These are phyloP conservation scores for Sycobia sp. DNA, from an alignment of 1,140 invertebrate genomes.

Conservation along the genomic window DNA sequence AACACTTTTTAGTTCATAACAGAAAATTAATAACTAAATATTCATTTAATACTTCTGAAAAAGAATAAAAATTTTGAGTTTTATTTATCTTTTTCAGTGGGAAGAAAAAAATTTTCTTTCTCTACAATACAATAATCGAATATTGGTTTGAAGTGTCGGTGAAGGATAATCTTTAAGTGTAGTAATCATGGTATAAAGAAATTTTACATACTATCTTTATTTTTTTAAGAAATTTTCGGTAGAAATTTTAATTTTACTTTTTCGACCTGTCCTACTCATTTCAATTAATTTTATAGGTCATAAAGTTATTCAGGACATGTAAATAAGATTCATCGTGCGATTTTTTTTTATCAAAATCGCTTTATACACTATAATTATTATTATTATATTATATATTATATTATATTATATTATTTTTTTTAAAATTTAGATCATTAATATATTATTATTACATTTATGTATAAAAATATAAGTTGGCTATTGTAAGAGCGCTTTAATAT, in stretches of 20 bases:
- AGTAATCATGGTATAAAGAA: too few species aligned
- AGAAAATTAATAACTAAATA: too few species aligned
- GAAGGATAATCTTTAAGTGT: conserved; percentile 10
- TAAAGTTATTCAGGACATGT: conserved; percentile 15
- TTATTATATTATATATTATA: conserved; percentile 29
- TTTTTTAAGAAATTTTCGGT: not conserved
- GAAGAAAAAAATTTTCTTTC: not conserved
- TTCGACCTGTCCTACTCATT: too few species aligned
- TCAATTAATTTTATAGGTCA: conserved; percentile 3
- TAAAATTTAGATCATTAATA: too few species aligned
- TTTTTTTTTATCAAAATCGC: conserved; percentile 21
- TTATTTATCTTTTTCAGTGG: too few species aligned
- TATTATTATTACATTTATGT: conserved; percentile 23
- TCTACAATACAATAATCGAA: conserved; percentile 14
- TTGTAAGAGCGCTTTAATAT: not conserved
- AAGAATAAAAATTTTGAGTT: too few species aligned
- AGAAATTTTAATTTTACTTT: not conserved
- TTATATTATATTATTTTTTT: conserved; percentile 26
- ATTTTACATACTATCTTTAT: not conserved
- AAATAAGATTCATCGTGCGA: conserved; percentile 16
- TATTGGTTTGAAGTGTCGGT: conserved; percentile 24
- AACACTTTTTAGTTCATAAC: too few species aligned
- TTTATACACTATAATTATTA: conserved; percentile 14
- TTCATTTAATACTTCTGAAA: too few species aligned
- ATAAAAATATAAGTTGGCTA: conserved; percentile 1